Percentiles rank a stretch among this genome's conserved stretches.
Evolutionary conservation across 2,113 vertebrate species (phyloP).

Genomic region (Peromyscus leucopus): DNA sequence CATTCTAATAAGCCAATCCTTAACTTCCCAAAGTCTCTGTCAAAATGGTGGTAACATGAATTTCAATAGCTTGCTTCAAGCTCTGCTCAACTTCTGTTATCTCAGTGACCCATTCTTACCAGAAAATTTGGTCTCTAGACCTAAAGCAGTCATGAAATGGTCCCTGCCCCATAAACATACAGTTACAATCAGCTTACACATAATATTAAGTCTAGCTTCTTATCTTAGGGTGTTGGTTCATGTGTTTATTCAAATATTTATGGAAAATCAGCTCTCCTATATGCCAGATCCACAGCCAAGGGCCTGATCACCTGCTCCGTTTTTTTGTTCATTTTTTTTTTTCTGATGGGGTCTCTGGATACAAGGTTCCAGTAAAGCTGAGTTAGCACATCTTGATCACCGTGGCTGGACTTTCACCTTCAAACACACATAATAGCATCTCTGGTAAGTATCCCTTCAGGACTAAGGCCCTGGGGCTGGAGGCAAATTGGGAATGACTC

Average conservation of each 20-base stretch:
- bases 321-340: neutral
- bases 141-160: slow-evolving; percentile 5
- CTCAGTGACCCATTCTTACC: neutral
- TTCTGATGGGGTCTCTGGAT: neutral
- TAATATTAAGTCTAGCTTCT: slow-evolving; percentile 69
- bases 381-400: slow-evolving; percentile 30
- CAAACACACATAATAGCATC: neutral
- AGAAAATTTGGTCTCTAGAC: slow-evolving; percentile 53
- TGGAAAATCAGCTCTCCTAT: slow-evolving; percentile 66
- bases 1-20: neutral
- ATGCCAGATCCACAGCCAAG: slow-evolving; percentile 25
- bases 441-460: slow-evolving; percentile 7
- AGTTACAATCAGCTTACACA: slow-evolving; percentile 64
- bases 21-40: slow-evolving; percentile 34
- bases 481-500: neutral
- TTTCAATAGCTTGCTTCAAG: neutral
- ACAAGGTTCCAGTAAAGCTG: slow-evolving; percentile 17
- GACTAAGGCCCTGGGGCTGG: slow-evolving; percentile 26
- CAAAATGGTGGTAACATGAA: slow-evolving; percentile 17
- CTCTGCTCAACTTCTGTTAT: neutral
- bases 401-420: neutral
- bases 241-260: slow-evolving; percentile 81
- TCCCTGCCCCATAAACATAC: slow-evolving; percentile 75
- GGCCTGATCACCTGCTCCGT: slow-evolving; percentile 33
- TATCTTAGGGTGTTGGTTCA: slow-evolving; percentile 80